phyloP scores from a whole-genome alignment of 2,113 vertebrate species.

The Bagarius yarrelli region DNA sequence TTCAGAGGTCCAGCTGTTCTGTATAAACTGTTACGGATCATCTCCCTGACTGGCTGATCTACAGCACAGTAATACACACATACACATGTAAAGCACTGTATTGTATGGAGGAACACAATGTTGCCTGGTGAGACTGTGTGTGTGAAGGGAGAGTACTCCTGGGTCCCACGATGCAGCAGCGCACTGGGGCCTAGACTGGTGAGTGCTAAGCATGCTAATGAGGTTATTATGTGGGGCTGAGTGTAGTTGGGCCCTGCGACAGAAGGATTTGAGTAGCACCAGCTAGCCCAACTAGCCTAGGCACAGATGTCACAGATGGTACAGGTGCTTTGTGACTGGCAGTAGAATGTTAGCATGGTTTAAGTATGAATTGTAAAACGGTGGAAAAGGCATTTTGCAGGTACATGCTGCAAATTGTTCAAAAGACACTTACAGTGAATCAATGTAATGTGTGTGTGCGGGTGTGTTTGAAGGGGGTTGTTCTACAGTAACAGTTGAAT shows the following conservation, averaged over 20 bases:
- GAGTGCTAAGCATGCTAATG: conserved; percentile 77
- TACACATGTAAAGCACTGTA: conserved; percentile 68
- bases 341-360: conserved; percentile 37
- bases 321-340: conserved; percentile 52
- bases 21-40: background rate
- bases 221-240: conserved; percentile 76
- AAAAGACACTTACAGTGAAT: conserved; percentile 15
- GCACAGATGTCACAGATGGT: conserved; percentile 76
- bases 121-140: conserved; percentile 71
- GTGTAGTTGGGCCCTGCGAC: conserved; percentile 55
- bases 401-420: conserved; percentile 6
- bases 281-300: conserved; percentile 61
- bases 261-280: conserved; percentile 68
- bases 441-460: background rate
- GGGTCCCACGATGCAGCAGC: conserved; percentile 75
- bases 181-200: conserved; percentile 69
- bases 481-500: conserved; percentile 19
- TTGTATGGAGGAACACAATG: conserved; percentile 70
- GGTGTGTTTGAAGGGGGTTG: background rate
- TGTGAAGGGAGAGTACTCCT: conserved; percentile 73
- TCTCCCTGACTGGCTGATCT: conserved; percentile 60
- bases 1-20: background rate
- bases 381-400: conserved; percentile 36
- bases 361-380: conserved; percentile 40
- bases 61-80: conserved; percentile 66